Percentiles rank a stretch among this genome's conserved stretches.
phyloP scores from a whole-genome alignment of 2,113 vertebrate genomes.

The Calonectris borealis region DNA sequence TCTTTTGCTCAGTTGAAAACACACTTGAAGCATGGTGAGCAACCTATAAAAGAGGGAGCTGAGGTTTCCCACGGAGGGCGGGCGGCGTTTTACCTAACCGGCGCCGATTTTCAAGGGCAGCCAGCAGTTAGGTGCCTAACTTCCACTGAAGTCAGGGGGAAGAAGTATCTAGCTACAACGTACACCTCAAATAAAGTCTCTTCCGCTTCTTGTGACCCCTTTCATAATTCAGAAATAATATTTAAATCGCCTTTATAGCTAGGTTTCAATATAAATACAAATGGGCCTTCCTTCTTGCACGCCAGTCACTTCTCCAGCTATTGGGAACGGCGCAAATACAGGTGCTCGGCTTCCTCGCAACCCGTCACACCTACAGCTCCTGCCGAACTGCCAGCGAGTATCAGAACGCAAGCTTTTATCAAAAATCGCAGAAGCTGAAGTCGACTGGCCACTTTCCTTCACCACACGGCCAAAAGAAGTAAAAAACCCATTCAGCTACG shows the following conservation, averaged over 20 bases:
- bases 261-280: not conserved
- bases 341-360: not conserved
- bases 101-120: not conserved
- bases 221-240: not conserved
- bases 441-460: not conserved
- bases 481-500: not conserved
- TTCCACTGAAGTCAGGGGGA: not conserved
- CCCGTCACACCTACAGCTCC: not conserved
- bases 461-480: not conserved
- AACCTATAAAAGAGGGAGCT: accelerated
- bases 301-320: not conserved
- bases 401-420: not conserved
- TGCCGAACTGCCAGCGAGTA: not conserved
- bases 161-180: not conserved
- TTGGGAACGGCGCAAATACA: not conserved
- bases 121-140: not conserved
- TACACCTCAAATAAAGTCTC: not conserved
- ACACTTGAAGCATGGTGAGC: accelerated
- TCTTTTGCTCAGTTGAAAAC: not conserved
- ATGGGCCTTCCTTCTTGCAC: accelerated
- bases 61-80: not conserved
- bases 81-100: not conserved
- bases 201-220: not conserved
- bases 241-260: not conserved
- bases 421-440: not conserved